Base-by-base conservation (phyloP, 2,888 invertebrate species). In the Chrysotoxum bicinctum region DNA sequence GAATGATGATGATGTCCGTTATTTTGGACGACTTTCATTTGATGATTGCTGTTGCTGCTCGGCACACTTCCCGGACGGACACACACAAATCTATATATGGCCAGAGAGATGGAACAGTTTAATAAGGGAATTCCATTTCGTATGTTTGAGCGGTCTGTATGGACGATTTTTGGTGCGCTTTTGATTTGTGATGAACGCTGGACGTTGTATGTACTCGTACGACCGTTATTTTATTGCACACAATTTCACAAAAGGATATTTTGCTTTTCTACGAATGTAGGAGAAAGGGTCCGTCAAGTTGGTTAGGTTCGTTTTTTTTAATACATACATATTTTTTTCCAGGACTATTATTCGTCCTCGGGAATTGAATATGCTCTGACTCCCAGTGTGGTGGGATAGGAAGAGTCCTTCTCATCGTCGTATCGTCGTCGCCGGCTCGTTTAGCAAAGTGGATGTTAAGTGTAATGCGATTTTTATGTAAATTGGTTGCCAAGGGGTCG, bases 391-490 rank as follows among this genome's bases (percentile, higher is more conserved):
- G 23, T 14, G 8, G 50, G n/a, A 50, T 8, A 48, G 32, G 48
- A 32, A 45, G 21, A 66, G 64, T 48, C 64, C 64, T 66, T 48
- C 21, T 35, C 58, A 14, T 58, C 35, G 58, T 58, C 19, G 9
- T 52, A 2, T 40, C 37, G n/a, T 60, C 10, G 37, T 40, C 73
- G 40, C 62, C 68, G 91, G 90, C 91, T 91, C 91, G 91, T 91
- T 91, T 91, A 91, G 90, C 91, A 91, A 91, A 91, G 91, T 91
- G 91, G 91, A 91, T 91, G 91, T 91, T 91, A 90, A 91, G 91
- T 91, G 91, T 91, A 91, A 91, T 91, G 91, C 90, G 91, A 91
- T 91, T 91, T 91, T 91, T 91, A 91, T 91, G 91, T 91, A 91
- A 91, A 91, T 91, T 90, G 81, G 73, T 85, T 81, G 73, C 76